Base-by-base conservation (phyloP, 2,113 vertebrate genomes). In the Benitochromis conjunctus region DNA sequence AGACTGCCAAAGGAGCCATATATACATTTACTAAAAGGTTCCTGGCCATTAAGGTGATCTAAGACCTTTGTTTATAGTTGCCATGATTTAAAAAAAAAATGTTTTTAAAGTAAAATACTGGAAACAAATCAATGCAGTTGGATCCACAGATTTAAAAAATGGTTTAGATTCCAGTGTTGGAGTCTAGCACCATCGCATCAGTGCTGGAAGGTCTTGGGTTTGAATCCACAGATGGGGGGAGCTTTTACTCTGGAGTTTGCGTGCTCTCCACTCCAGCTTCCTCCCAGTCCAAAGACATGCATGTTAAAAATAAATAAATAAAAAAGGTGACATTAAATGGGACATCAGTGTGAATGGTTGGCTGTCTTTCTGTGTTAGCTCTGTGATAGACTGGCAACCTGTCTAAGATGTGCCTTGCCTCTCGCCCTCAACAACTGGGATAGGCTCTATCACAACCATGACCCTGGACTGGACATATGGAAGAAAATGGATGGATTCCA, bases 291-390 rank as follows among this genome's bases (percentile, higher is more conserved):
- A 71, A 71, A 46, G 38, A 71, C 41, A 46, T 71, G 21, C 21
- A 46, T 11, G 66, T 46, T 3, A n/a, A 64, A 64, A 64, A 64
- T 38, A 64, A 38, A 38, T 12, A 2, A 62, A n/a, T 5, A 0
- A n/a, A 64, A 64, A 64, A 12, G 31, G 60, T 64, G 31, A 31
- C 0, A 0, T 64, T 38, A 0, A 64, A 64, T 64, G n/a, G 64
- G 64, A 12, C n/a, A 41, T 69, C 36, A 41, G 64, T 69, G 36
- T 69, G 43, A 48, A 16, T 48, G 13, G 13, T 48, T 48, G 6
- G 6, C 43, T 48, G 43, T 48, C 2, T 48, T 11, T 43, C 13
- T 16, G 43, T 6, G 43, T 16, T 48, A 48, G 13, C 13, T 11
- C 13, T 48, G 43, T 16, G 13, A 46, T 13, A 46, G 43, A 46